Evolutionary conservation across 2,113 vertebrate genomes (phyloP), one percentile per base, ranked within the genome.

Genomic region (Albula glossodonta): DNA sequence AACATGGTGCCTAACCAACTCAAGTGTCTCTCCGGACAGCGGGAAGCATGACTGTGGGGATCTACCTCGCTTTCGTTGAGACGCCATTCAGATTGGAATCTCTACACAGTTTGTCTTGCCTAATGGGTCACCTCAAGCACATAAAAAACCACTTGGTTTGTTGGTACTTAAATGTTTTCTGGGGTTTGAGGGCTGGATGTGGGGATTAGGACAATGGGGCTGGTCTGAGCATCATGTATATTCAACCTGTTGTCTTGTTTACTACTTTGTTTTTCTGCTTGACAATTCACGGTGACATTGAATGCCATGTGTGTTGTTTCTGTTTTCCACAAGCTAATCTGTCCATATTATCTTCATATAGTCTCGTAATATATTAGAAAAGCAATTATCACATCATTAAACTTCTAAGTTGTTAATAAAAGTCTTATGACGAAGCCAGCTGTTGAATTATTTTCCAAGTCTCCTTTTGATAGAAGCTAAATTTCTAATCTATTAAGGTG

Each of bases 391-490:
- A 90, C 85, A 56, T 89, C 89, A 93, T 93, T 92, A 91, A 91
- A 89, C 91, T 93, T 93, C 91, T 91, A 93, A 93, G 84, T 85
- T 91, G 92, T 93, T 95, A 95, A 94, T 93, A 94, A 94, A 93
- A 93, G 91, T 89, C 85, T 92, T 93, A 93, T 94, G 92, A 88
- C 90, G 78, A 77, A 85, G 89, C 92, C 93, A 94, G 94, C 91
- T 95, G 94, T 92, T 93, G 93, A 91, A 92, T 92, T 91, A 88
- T 92, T 89, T 90, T 74, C 92, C 84, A 86, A 90, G 88, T 91
- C 88, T 92, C 90, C 91, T 77, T 88, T 77, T 88, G 88, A 92
- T 92, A 93, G 85, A 83, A 79, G 56, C 80, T 88, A 89, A 88
- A 88, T 90, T 92, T 91, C 89, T 85, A 92, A 93, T 91, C 93